Conservation (phyloP, 2,113 vertebrate species). For the Actenoides lindsayi region DNA sequence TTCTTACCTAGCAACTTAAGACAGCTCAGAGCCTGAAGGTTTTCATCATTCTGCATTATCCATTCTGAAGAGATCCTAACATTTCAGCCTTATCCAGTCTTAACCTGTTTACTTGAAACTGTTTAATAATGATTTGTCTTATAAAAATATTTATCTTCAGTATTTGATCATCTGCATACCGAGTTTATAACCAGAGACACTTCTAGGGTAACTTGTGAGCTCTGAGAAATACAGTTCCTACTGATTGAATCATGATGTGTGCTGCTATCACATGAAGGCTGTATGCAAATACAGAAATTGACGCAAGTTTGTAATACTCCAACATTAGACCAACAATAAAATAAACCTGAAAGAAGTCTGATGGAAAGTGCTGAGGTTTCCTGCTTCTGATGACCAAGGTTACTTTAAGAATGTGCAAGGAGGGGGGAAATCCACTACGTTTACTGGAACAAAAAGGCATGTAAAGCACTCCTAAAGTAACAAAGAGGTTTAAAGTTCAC, state of each 20-base stretch:
- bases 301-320: neutral
- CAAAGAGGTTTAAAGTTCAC: neutral
- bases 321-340: neutral
- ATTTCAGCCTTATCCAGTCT: neutral
- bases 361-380: neutral
- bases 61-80: neutral
- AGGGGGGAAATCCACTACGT: neutral
- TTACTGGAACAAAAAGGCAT: neutral
- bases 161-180: neutral
- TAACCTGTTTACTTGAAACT: neutral
- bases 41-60: neutral
- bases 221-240: neutral
- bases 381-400: neutral
- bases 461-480: neutral
- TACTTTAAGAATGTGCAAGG: neutral
- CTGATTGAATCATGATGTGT: neutral
- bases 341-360: neutral
- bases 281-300: neutral
- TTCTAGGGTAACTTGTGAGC: neutral
- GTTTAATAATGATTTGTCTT: neutral
- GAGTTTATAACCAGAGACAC: neutral
- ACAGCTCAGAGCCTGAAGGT: accelerated
- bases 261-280: neutral
- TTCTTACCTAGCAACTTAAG: neutral
- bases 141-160: neutral